Conservation (phyloP, 2,888 invertebrate genomes). For the Drosophila kuntzei region DNA sequence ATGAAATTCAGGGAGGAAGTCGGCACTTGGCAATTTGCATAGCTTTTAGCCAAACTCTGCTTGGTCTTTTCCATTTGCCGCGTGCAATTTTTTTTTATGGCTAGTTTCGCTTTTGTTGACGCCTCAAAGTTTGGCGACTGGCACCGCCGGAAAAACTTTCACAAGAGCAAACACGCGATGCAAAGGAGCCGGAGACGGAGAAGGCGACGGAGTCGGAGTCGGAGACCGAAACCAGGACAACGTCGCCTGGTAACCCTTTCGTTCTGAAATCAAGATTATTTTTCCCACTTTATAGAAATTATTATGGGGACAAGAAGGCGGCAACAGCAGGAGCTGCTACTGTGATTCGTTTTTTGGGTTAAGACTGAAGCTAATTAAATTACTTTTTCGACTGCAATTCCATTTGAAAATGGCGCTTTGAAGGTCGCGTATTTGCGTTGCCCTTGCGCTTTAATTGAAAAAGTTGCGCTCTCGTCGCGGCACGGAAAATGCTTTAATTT, state of each 20-base stretch:
- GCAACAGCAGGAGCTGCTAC: slow-evolving; percentile 20
- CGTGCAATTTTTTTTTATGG: slow-evolving; percentile 26
- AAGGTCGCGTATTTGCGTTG: slow-evolving; percentile 68
- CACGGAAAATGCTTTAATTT: slow-evolving; percentile 50
- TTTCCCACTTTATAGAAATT: slow-evolving; percentile 60
- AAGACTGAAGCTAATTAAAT: slow-evolving; percentile 73
- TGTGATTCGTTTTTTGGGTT: slow-evolving; percentile 49
- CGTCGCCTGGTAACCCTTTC: slow-evolving; percentile 43
- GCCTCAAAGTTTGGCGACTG: slow-evolving; percentile 74
- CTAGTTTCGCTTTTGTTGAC: slow-evolving; percentile 64
- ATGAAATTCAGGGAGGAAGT: slow-evolving; percentile 40
- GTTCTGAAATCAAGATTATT: slow-evolving; percentile 52
- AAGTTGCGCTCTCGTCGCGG: slow-evolving; percentile 48
- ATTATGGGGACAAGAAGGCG: slow-evolving; percentile 14
- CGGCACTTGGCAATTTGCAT: slow-evolving; percentile 73
- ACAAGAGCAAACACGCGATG: slow-evolving; percentile 60
- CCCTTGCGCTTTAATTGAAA: slow-evolving; percentile 70
- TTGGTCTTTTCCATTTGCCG: slow-evolving; percentile 29
- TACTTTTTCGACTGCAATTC: slow-evolving; percentile 76
- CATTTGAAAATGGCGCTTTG: slow-evolving; percentile 65
- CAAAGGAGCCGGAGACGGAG: not conserved
- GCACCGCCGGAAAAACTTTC: slow-evolving; percentile 57
- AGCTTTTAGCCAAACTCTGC: slow-evolving; percentile 58
- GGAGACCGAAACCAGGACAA: not conserved
- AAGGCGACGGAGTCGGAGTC: not conserved